Conservation (phyloP, 1,140 invertebrate genomes). For the Ladona fulva region DNA sequence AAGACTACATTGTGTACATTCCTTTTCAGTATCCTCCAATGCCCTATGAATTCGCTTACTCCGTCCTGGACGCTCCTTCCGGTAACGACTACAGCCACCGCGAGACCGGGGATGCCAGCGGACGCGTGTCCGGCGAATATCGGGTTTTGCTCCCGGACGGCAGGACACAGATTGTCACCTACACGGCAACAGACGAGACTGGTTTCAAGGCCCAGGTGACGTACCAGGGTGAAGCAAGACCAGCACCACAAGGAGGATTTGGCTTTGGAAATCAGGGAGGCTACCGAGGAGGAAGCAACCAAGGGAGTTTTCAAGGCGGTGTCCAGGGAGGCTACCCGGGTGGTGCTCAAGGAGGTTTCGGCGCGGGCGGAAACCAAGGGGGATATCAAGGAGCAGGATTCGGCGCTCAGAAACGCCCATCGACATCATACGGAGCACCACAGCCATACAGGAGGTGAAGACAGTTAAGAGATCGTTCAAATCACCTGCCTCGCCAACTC, state of each 20-base stretch:
- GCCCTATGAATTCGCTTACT: conserved; percentile 69
- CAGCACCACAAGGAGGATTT: conserved; percentile 31
- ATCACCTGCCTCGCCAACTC: no score
- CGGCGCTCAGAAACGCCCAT: no score
- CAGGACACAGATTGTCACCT: conserved; percentile 49
- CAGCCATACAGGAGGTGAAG: no score
- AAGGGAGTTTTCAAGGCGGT: neutral
- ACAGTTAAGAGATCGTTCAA: no score
- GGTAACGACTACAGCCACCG: conserved; percentile 64
- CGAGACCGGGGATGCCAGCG: conserved; percentile 52
- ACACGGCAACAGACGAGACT: conserved; percentile 33
- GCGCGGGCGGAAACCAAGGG: neutral
- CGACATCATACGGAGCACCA: no score
- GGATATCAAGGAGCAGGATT: no score
- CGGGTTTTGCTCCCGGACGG: conserved; percentile 66
- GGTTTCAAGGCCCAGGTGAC: conserved; percentile 40
- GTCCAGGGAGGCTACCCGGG: neutral
- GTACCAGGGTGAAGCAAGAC: conserved; percentile 38
- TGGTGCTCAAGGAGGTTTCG: neutral
- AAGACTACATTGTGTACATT: neutral
- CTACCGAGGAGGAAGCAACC: neutral
- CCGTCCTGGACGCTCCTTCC: conserved; percentile 53
- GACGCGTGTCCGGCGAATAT: conserved; percentile 56
- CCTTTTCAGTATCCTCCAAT: conserved; percentile 48
- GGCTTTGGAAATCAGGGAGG: conserved; percentile 4